These are phyloP conservation scores for Stichopus chloronotus DNA, from an alignment of 35 echinoderm and acorn worm species.

Conservation along the genomic window DNA sequence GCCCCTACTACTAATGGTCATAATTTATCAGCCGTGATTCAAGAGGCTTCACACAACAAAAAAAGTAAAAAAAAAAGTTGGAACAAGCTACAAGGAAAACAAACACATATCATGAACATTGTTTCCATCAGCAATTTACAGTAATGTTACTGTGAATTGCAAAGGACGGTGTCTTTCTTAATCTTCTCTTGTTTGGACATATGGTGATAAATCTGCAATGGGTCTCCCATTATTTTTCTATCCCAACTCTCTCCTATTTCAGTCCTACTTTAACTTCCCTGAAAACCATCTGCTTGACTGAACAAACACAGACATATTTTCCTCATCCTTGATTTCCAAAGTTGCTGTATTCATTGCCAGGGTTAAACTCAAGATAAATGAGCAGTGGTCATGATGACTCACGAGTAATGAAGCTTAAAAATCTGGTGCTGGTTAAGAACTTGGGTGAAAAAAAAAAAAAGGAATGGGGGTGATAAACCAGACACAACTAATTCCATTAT, in stretches of 20 bases:
- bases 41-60: too few species aligned
- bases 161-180: too few species aligned
- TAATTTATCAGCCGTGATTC: too few species aligned
- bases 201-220: conserved; percentile 18
- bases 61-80: too few species aligned
- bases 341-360: conserved; percentile 26
- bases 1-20: too few species aligned
- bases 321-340: conserved; percentile 57
- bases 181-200: too few species aligned
- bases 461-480: conserved; percentile 43
- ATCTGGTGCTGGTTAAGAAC: neutral
- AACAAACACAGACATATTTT: conserved; percentile 64
- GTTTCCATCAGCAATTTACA: too few species aligned
- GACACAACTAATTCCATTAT: conserved; percentile 64
- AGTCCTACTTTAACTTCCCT: conserved; percentile 3
- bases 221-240: neutral
- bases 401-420: conserved; percentile 50
- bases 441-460: neutral
- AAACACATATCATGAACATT: too few species aligned
- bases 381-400: conserved; percentile 50
- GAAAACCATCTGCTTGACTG: conserved; percentile 54
- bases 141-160: too few species aligned
- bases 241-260: neutral
- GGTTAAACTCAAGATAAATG: conserved; percentile 53
- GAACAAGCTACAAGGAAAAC: too few species aligned